phyloP scores from a whole-genome alignment of 2,113 vertebrate species.

The Glaucomys volans region DNA sequence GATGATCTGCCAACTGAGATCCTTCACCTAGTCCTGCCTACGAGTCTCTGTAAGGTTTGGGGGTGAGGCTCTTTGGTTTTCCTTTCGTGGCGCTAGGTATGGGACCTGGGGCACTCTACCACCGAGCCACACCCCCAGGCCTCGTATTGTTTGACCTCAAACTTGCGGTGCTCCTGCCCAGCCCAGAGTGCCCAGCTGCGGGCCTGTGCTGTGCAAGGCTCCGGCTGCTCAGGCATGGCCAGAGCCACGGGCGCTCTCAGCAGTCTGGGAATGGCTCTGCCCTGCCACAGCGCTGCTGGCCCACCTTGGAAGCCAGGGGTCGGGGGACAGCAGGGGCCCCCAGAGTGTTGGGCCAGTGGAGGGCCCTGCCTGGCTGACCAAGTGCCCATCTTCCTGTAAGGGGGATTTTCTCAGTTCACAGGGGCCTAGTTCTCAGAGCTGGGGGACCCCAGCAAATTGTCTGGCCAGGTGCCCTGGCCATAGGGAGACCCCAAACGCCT shows the following conservation, averaged over 20 bases:
- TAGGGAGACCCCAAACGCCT: not conserved
- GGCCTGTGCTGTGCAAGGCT: not conserved
- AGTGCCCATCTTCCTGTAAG: not conserved
- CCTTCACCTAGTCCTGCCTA: fast-evolving
- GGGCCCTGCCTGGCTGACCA: too few relatives aligned
- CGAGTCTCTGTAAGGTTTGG: not conserved
- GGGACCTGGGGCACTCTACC: too few relatives aligned
- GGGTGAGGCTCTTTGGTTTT: not conserved
- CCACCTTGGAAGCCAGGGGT: not conserved
- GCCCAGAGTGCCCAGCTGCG: too few relatives aligned
- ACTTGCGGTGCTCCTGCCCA: too few relatives aligned
- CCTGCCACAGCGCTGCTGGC: not conserved
- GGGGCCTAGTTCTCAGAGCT: not conserved
- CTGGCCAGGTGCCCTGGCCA: not conserved
- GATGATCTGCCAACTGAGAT: not conserved
- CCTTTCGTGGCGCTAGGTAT: too few relatives aligned
- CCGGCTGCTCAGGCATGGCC: not conserved
- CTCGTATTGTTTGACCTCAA: too few relatives aligned
- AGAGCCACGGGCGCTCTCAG: not conserved
- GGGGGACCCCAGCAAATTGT: not conserved
- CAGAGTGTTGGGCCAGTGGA: too few relatives aligned
- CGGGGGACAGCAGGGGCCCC: not conserved
- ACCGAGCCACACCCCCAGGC: too few relatives aligned
- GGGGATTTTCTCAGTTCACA: not conserved
- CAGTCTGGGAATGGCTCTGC: not conserved